Evolutionary conservation across 2,888 invertebrate species (phyloP).

Genomic region (Uloborus plumipes): DNA sequence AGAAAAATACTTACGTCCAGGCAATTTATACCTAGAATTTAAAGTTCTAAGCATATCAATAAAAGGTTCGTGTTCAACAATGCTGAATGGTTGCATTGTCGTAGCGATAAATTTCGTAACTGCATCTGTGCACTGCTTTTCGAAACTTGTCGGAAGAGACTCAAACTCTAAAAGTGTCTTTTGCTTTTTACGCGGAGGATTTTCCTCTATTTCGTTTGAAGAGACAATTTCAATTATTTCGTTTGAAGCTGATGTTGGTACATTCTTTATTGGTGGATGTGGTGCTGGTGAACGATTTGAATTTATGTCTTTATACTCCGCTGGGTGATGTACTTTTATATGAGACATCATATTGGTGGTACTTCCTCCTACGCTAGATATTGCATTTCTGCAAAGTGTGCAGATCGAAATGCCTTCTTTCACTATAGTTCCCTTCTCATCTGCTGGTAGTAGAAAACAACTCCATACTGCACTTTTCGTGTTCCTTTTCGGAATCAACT

Average conservation of each 20-base stretch:
- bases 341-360: not conserved
- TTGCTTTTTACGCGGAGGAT: not conserved
- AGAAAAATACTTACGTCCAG: not conserved
- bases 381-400: not conserved
- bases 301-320: not conserved
- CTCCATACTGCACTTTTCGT: constrained; percentile 18
- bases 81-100: not conserved
- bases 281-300: not conserved
- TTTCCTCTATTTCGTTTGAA: no score
- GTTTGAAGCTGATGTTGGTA: no score
- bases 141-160: not conserved
- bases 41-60: constrained; percentile 9
- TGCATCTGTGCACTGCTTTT: not conserved
- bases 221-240: not conserved
- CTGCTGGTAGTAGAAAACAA: constrained; percentile 6
- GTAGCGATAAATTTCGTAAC: not conserved
- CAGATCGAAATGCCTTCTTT: not conserved
- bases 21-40: constrained; percentile 12
- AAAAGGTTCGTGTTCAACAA: not conserved
- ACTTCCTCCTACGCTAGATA: not conserved
- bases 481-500: not conserved
- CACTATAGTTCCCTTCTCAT: not conserved
- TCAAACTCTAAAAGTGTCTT: no score
- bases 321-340: not conserved
- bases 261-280: no score